phyloP scores from a whole-genome alignment of 2,113 vertebrate genomes.

The Dromaius novaehollandiae region DNA sequence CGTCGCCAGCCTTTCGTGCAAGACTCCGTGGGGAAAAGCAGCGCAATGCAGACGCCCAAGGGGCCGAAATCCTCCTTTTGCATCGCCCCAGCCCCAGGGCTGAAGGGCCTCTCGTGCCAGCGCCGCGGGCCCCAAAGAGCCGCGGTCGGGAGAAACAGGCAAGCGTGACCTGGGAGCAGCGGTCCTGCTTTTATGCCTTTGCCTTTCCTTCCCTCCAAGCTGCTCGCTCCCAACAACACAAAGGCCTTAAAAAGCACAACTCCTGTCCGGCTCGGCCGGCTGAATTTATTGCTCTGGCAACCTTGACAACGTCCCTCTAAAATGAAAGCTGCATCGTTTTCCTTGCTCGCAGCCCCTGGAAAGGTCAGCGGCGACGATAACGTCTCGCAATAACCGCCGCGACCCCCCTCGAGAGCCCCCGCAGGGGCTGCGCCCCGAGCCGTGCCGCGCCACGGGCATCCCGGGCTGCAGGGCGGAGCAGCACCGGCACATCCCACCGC shows the following conservation, averaged over 20 bases:
- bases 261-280: too few relatives aligned
- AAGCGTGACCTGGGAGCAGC: neutral
- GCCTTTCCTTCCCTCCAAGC: neutral
- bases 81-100: neutral
- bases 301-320: neutral
- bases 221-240: neutral
- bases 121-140: neutral
- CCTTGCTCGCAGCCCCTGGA: neutral
- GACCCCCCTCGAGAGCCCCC: too few relatives aligned
- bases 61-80: neutral
- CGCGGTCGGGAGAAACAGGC: neutral
- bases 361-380: neutral
- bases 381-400: neutral
- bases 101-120: too few relatives aligned
- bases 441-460: too few relatives aligned
- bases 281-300: neutral
- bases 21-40: neutral
- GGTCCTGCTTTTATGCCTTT: neutral
- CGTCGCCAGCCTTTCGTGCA: neutral
- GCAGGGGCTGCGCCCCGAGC: too few relatives aligned
- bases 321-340: neutral
- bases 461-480: too few relatives aligned
- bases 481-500: too few relatives aligned
- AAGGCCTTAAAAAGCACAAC: neutral
- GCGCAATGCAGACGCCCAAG: neutral